Percentiles rank a stretch among this genome's conserved stretches.
phyloP scores from a whole-genome alignment of 2,113 vertebrate species.

The Electrona antarctica region DNA sequence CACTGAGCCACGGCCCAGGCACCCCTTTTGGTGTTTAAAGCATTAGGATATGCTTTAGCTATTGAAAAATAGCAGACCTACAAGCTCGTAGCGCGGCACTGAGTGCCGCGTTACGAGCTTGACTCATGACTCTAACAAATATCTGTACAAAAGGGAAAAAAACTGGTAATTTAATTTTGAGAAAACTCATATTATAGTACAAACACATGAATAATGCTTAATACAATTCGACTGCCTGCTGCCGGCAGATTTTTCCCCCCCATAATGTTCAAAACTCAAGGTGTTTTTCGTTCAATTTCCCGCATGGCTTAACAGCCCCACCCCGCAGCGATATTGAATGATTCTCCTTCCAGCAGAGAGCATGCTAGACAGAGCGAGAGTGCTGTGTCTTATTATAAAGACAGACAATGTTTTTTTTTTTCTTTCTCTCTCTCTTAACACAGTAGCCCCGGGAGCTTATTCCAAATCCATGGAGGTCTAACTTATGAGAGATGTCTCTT shows the following conservation, averaged over 20 bases:
- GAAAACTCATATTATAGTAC: slow-evolving; percentile 7
- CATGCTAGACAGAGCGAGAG: neutral
- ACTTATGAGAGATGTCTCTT: neutral
- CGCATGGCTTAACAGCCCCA: neutral
- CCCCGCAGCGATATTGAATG: slow-evolving; percentile 38
- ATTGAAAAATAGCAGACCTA: too few relatives aligned
- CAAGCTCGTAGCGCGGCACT: too few relatives aligned
- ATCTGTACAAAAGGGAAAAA: neutral
- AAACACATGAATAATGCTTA: neutral
- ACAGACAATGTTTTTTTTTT: slow-evolving; percentile 24
- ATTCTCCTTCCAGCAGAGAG: slow-evolving; percentile 27
- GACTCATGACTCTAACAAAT: too few relatives aligned
- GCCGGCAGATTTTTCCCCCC: neutral
- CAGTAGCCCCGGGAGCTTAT: neutral
- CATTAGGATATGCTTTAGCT: too few relatives aligned
- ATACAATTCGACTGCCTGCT: neutral
- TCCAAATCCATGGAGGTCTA: slow-evolving; percentile 5
- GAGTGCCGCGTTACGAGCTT: too few relatives aligned
- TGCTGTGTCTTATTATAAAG: neutral
- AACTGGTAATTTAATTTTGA: slow-evolving; percentile 8
- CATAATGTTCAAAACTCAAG: neutral
- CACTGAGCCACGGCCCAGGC: too few relatives aligned
- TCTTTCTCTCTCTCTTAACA: too few relatives aligned
- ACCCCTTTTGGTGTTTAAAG: too few relatives aligned
- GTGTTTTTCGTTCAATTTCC: slow-evolving; percentile 11